Evolutionary conservation across 2,888 invertebrate species (phyloP).

Genomic region (Dicycla oo): DNA sequence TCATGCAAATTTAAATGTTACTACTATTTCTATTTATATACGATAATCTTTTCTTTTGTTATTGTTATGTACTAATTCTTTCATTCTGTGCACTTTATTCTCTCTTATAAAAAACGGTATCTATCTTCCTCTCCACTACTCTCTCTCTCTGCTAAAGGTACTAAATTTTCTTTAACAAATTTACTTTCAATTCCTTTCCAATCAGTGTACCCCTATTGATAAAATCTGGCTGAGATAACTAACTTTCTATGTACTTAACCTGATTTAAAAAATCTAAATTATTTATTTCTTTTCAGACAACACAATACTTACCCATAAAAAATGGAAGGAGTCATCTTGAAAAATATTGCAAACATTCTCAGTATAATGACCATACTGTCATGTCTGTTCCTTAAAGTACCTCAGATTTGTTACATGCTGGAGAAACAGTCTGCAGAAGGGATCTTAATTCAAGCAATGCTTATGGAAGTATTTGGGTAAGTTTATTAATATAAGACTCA

Average conservation of each 20-base stretch:
- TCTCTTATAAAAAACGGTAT: background rate
- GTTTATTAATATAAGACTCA: conserved; percentile 34
- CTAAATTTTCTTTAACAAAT: background rate
- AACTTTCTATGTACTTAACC: background rate
- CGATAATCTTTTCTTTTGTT: no score
- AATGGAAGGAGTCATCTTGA: conserved; percentile 69
- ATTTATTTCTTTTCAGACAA: conserved; percentile 30
- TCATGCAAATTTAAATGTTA: background rate
- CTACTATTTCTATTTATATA: background rate
- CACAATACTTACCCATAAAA: conserved; percentile 39
- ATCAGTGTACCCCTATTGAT: background rate
- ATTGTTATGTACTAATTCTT: no score
- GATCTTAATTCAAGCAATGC: conserved; percentile 91
- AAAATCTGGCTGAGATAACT: background rate
- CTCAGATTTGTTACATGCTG: conserved; percentile 93
- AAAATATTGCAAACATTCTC: conserved; percentile 79
- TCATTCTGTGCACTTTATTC: background rate
- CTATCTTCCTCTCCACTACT: background rate
- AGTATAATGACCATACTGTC: conserved; percentile 94
- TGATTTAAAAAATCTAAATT: background rate
- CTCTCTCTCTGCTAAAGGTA: background rate
- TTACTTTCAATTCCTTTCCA: no score
- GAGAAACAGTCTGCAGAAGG: conserved; percentile 92
- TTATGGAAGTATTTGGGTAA: conserved; percentile 93
- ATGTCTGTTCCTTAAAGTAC: conserved; percentile 95